A percentile compares a stretch with the other conserved stretches of the same genome.
phyloP scores from a whole-genome alignment of 2,888 invertebrate genomes.

The Scaptomyza caliginosa region DNA sequence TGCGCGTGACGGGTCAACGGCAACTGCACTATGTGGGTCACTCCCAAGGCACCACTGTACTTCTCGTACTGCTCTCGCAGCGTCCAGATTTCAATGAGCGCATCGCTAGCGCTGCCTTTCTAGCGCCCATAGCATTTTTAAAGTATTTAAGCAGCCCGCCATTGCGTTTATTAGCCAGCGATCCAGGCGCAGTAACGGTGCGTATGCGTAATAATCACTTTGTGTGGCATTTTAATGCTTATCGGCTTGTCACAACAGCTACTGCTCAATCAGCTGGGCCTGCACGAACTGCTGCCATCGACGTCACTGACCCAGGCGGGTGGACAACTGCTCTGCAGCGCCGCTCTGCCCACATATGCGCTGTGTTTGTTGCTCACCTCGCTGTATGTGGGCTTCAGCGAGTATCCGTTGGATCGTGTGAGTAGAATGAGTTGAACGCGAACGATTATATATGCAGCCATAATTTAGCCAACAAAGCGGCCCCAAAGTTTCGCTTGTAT shows the following conservation, averaged over 20 bases:
- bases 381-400: slow-evolving; percentile 82
- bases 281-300: slow-evolving; percentile 80
- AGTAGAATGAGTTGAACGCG: slow-evolving; percentile 67
- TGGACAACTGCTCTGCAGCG: slow-evolving; percentile 77
- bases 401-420: slow-evolving; percentile 82
- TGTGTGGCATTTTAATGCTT: not conserved
- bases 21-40: slow-evolving; percentile 81
- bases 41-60: slow-evolving; percentile 81
- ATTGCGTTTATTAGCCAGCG: slow-evolving; percentile 67
- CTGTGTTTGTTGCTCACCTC: slow-evolving; percentile 79
- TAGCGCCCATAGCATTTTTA: slow-evolving; percentile 80
- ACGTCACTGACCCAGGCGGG: slow-evolving; percentile 81
- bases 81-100: slow-evolving; percentile 77
- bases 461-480: slow-evolving; percentile 75
- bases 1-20: slow-evolving; percentile 64
- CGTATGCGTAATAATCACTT: slow-evolving; percentile 43
- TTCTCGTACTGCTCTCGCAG: slow-evolving; percentile 79
- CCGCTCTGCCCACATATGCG: slow-evolving; percentile 76
- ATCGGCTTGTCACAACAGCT: slow-evolving; percentile 58
- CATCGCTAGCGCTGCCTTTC: slow-evolving; percentile 68
- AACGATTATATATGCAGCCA: slow-evolving; percentile 62
- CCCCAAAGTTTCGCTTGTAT: slow-evolving; percentile 61
- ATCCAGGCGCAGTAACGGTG: slow-evolving; percentile 70
- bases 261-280: slow-evolving; percentile 81
- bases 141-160: slow-evolving; percentile 76